Evolutionary conservation across 2,113 vertebrate genomes (phyloP).

Genomic region (Rhabdomys dilectus): DNA sequence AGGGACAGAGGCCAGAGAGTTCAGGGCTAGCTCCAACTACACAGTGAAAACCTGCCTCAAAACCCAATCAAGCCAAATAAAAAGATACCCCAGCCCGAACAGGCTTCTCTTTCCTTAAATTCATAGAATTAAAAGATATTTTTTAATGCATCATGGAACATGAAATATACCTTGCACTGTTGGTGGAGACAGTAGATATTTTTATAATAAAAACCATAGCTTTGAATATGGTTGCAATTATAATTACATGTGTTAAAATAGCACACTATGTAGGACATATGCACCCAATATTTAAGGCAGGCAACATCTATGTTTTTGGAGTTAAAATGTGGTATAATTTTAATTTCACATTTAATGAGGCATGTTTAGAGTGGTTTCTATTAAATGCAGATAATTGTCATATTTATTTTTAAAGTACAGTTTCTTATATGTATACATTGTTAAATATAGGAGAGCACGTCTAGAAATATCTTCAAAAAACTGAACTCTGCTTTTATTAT

Average conservation of each 20-base stretch:
- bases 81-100: not conserved
- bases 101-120: not conserved
- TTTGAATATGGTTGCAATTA: not conserved
- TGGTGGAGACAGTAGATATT: not conserved
- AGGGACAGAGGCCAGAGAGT: not conserved
- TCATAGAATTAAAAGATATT: not conserved
- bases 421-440: not conserved
- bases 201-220: constrained; percentile 28
- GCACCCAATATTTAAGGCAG: not conserved
- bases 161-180: not conserved
- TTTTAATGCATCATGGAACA: not conserved
- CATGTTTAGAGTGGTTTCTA: not conserved
- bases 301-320: not conserved
- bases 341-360: constrained; percentile 39
- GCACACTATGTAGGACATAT: not conserved
- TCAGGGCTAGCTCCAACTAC: not conserved
- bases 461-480: constrained; percentile 44
- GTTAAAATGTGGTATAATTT: constrained; percentile 24
- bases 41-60: not conserved
- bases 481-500: constrained; percentile 31
- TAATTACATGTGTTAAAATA: not conserved
- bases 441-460: constrained; percentile 4
- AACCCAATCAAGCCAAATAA: not conserved
- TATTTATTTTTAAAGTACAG: not conserved
- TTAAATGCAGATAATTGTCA: not conserved